Conservation (phyloP, 1,140 invertebrate genomes). For the Rhyacophila brunnea region DNA sequence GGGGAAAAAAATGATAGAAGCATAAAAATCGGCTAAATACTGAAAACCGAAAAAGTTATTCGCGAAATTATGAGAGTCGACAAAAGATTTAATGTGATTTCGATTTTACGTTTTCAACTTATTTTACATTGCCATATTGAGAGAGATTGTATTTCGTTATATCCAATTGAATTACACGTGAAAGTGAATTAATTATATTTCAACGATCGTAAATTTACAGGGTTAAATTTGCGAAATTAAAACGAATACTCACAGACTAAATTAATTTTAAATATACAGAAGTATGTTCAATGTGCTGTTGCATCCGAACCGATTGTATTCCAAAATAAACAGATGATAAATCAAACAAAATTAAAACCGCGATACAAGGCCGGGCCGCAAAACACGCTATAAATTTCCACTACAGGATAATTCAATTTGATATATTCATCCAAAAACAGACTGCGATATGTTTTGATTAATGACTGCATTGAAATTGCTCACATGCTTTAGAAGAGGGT, state of each 20-base stretch:
- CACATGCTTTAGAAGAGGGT: not conserved
- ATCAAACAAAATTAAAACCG: slow-evolving; percentile 3
- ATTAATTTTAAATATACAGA: not conserved
- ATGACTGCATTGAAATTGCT: slow-evolving; percentile 18
- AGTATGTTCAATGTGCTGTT: not conserved
- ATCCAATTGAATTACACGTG: too few species aligned
- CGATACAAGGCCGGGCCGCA: slow-evolving; percentile 1
- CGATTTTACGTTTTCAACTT: too few species aligned
- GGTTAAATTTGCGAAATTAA: not conserved
- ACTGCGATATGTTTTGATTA: slow-evolving; percentile 24
- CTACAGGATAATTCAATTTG: slow-evolving; percentile 29
- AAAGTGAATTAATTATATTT: not conserved
- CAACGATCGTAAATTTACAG: not conserved
- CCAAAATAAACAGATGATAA: slow-evolving; percentile 2
- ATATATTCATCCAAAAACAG: slow-evolving; percentile 21
- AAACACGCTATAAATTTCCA: slow-evolving; percentile 28
- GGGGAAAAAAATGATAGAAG: too few species aligned
- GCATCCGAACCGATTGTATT: slow-evolving; percentile 2
- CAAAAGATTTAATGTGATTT: too few species aligned
- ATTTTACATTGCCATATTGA: too few species aligned
- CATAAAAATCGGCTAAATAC: too few species aligned
- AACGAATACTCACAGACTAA: not conserved
- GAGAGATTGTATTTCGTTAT: too few species aligned
- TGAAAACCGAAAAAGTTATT: too few species aligned
- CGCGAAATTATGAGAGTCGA: too few species aligned